Evolutionary conservation across 2,888 invertebrate genomes (phyloP), one percentile per base, ranked within the genome.

Genomic region (Agrotis segetum): DNA sequence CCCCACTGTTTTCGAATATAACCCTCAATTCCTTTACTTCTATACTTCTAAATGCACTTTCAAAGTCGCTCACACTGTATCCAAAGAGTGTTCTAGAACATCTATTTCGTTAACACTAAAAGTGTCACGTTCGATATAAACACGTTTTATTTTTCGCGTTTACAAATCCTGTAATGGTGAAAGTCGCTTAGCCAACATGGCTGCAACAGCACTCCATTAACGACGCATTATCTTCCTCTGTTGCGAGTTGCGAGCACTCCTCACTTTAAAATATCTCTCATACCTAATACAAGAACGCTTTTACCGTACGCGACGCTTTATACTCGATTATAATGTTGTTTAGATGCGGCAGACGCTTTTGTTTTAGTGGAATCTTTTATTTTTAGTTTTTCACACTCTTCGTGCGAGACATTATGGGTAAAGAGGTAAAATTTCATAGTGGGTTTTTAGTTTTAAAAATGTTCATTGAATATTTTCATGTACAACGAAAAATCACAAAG

Each of bases 161-260:
- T 88, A 88, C 87, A 88, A 90, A 90, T 88, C 86, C 84, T 76
- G 86, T 90, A 89, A 91, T 88, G 88, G 89, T 85, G 79, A 80
- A 87, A 90, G 88, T 89, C 89, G 87, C 89, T 92, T 87, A 89
- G 85, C 82, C 83, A 83, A 74, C 85, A 82, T 74, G 68, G 83
- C 88, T 88, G 89, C 90, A 83, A 86, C 89, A 88, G 90, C 91
- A 91, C 91, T 92, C 92, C 93, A 93, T 93, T 93, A 93, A 89
- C 87, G 85, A 91, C 88, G 92, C 92, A 93, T 93, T 93, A 93
- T 92, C 91, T 89, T 82, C 83, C 88, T 84, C 86, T 88, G 85
- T 85, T 86, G 87, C 85, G 86, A 90, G 85, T 85, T 86, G 87
- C 85, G 86, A 90, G 87, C 87, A 86, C 90, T 90, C 85, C 87